These are phyloP conservation scores for Spilosoma lubricipeda DNA, from an alignment of 2,888 invertebrate species.

Conservation along the genomic window DNA sequence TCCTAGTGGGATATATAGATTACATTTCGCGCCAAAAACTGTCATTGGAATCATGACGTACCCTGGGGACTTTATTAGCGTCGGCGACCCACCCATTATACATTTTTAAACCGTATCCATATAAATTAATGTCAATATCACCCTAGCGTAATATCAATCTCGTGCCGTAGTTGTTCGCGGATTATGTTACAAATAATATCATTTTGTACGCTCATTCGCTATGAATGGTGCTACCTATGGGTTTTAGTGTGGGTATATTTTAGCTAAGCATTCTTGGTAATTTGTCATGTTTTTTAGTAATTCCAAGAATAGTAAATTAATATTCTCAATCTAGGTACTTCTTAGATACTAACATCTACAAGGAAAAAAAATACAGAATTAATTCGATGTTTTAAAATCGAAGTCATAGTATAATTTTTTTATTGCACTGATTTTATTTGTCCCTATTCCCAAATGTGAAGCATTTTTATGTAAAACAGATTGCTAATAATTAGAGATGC, in stretches of 20 bases:
- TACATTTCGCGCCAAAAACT: conserved; percentile 66
- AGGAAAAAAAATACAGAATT: too few species aligned
- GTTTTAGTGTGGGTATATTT: conserved; percentile 44
- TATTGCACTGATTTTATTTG: too few species aligned
- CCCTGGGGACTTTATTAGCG: conserved; percentile 83
- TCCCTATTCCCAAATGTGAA: too few species aligned
- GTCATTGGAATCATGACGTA: conserved; percentile 59
- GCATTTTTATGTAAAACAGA: too few species aligned
- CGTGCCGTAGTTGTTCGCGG: conserved; percentile 82
- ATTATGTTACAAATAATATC: conserved; percentile 86
- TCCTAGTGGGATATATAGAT: conserved; percentile 54
- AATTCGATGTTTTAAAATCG: too few species aligned
- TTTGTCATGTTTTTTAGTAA: conserved; percentile 30
- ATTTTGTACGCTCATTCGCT: conserved; percentile 86
- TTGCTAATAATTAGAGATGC: too few species aligned
- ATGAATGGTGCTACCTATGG: conserved; percentile 80
- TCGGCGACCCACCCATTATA: conserved; percentile 80
- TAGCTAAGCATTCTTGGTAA: conserved; percentile 57
- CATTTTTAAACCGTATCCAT: conserved; percentile 86
- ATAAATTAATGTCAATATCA: conserved; percentile 86
- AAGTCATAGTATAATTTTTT: too few species aligned
- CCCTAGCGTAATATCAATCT: conserved; percentile 85
- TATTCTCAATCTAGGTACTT: background rate
- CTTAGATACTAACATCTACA: too few species aligned
- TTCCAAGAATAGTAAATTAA: background rate